Percentiles rank a stretch among this genome's conserved stretches.
Conservation (phyloP, 2,888 invertebrate species). For the Hermaeophaga mercurialis region DNA sequence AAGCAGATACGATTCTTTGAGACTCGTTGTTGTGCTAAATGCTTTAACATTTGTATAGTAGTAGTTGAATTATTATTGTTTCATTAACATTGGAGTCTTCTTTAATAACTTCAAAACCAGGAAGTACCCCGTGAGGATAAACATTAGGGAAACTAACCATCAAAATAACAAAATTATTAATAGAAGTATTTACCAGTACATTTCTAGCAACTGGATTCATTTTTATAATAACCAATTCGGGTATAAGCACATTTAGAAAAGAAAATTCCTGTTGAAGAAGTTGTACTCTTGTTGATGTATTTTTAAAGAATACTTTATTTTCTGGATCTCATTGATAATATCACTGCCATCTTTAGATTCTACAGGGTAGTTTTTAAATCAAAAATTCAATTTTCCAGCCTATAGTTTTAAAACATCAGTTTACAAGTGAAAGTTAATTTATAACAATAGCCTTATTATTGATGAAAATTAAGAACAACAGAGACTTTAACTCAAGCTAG, state of each 20-base stretch:
- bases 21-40: conserved; percentile 81
- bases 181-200: conserved; percentile 64
- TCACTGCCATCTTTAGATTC: conserved; percentile 45
- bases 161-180: conserved; percentile 62
- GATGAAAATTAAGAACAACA: no score
- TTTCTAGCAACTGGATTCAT: conserved; percentile 61
- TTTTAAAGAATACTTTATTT: conserved; percentile 37
- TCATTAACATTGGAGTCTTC: conserved; percentile 68
- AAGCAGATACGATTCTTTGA: conserved; percentile 85
- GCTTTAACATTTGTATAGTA: conserved; percentile 82
- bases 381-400: conserved; percentile 90
- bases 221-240: conserved; percentile 68
- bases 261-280: conserved; percentile 78
- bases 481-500: no score
- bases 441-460: no score
- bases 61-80: conserved; percentile 70
- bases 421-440: no score
- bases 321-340: conserved; percentile 28
- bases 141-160: conserved; percentile 73
- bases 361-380: conserved; percentile 74
- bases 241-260: conserved; percentile 74
- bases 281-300: conserved; percentile 60
- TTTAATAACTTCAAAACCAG: conserved; percentile 70
- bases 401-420: no score
- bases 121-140: conserved; percentile 73